Conservation (phyloP, 2,113 vertebrate species). For the Butorides virescens region DNA sequence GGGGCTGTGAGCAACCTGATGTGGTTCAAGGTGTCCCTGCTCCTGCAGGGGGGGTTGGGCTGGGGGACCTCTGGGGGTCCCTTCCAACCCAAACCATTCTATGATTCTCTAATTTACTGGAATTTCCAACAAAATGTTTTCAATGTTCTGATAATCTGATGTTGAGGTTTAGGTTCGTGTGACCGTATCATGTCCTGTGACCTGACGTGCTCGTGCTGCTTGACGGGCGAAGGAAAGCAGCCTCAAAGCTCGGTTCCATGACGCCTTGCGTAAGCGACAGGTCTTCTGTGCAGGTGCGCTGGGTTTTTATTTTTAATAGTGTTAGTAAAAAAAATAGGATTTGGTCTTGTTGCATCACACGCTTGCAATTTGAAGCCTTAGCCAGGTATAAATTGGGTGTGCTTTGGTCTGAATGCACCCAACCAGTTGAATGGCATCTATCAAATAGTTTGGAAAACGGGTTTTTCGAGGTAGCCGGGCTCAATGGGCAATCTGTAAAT, state of each 20-base stretch:
- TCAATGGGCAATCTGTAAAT: background rate
- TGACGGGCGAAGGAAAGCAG: background rate
- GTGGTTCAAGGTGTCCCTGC: too few relatives aligned
- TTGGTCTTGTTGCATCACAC: background rate
- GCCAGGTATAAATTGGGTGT: background rate
- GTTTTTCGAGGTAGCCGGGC: background rate
- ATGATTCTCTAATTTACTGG: too few relatives aligned
- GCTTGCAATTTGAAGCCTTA: background rate
- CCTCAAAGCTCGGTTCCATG: background rate
- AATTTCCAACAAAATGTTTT: background rate
- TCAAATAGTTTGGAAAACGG: background rate
- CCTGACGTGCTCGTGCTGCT: background rate
- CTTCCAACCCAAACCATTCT: too few relatives aligned
- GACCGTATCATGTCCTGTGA: fast-evolving
- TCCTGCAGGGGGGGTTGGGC: too few relatives aligned
- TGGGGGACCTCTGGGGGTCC: too few relatives aligned
- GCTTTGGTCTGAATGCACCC: background rate
- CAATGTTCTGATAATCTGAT: too few relatives aligned
- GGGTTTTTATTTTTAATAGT: background rate
- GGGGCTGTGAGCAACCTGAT: too few relatives aligned
- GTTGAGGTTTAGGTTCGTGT: fast-evolving
- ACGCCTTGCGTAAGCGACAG: fast-evolving
- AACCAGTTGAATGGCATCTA: background rate
- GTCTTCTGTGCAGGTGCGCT: background rate
- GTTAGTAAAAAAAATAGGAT: fast-evolving